These are phyloP conservation scores for Pyrgus malvae DNA, from an alignment of 2,888 invertebrate species.

Conservation along the genomic window DNA sequence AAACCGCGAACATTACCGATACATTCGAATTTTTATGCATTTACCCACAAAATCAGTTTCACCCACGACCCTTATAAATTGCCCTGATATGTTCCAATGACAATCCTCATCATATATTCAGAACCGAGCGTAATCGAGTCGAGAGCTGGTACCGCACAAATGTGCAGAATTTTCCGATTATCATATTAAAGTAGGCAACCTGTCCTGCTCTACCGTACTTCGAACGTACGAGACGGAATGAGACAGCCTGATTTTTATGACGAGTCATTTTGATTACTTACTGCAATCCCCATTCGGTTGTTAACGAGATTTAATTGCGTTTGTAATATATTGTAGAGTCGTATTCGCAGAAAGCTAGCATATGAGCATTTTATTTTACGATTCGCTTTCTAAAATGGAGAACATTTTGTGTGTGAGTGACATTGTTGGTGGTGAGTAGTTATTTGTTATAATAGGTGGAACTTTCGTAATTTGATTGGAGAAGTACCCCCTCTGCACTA, in stretches of 20 bases:
- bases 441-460: too few relatives aligned
- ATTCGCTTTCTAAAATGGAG: too few relatives aligned
- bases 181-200: constrained; percentile 67
- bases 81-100: constrained; percentile 51
- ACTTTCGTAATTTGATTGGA: too few relatives aligned
- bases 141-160: constrained; percentile 49
- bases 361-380: too few relatives aligned
- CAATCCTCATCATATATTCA: constrained; percentile 67
- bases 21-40: constrained; percentile 14
- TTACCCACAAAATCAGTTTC: constrained; percentile 33
- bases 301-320: constrained; percentile 19
- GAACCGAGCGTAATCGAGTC: constrained; percentile 48
- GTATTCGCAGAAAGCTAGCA: background rate
- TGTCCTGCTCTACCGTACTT: constrained; percentile 41
- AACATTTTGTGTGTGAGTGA: too few relatives aligned
- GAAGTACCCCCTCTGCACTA: too few relatives aligned
- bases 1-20: constrained; percentile 36
- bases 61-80: constrained; percentile 39
- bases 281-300: constrained; percentile 34
- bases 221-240: background rate
- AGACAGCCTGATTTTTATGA: background rate
- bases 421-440: too few relatives aligned
- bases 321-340: background rate
- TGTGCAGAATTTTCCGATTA: constrained; percentile 69
- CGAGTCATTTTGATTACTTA: constrained; percentile 18